Evolutionary conservation across 2,888 invertebrate genomes (phyloP), one percentile per base, ranked within the genome.

Genomic region (Notodonta ziczac): DNA sequence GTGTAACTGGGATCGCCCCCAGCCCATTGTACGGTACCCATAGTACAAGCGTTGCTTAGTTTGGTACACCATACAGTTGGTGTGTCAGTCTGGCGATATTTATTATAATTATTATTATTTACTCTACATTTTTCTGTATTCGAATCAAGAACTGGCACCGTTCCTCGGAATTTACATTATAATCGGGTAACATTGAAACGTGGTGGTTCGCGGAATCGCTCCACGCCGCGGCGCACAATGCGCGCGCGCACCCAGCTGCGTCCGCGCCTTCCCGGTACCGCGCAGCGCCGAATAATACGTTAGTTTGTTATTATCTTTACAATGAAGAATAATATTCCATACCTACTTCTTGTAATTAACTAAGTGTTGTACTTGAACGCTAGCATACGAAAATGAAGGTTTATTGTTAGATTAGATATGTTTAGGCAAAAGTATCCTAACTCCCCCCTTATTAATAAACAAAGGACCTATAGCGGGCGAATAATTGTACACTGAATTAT

Each of bases 241-340:
- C 67, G 54, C 51, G 50, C 62, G 52, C 62, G 57, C 65, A 56
- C 66, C 65, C 57, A 61, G 63, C 67, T 65, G 67, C 66, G 64
- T 44, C 55, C 65, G 63, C 58, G 73, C 71, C 72, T 80, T 80
- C 81, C 78, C 75, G 75, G 80, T 80, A 80, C 69, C 46, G 58
- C 13, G 52, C 52, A 5, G 32, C 32, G 52, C 35, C 52, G 52
- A 32, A 52, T 52, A 52, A 52, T 52, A 52, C 52, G 7, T 12
- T 16, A 35, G 32, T 52, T 52, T 52, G 51, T 52, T 52, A 35
- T 52, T 32, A 52, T 52, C 52, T 12, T 24, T 32, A 52, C 52
- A 52, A 32, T 32, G 52, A 52, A 52, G 13, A 24, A 32, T 16
- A 50, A 13, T 52, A 52, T 52, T 52, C 32, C 52, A 16, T 16